Base-by-base conservation (phyloP, 2,888 invertebrate species). In the Trissolcus brochymenae region DNA sequence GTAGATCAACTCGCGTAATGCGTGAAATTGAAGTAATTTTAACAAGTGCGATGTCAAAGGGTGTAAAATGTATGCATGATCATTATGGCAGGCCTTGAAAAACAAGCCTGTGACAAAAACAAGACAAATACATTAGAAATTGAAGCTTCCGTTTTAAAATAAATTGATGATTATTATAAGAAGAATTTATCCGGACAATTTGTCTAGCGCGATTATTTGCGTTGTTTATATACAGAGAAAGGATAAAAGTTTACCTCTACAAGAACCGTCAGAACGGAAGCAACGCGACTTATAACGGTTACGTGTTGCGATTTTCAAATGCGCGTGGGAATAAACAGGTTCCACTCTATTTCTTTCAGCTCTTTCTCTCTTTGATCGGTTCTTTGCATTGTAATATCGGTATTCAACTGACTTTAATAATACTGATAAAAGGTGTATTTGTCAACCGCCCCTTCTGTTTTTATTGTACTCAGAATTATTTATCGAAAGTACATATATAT, bases 151-250 rank as follows among this genome's bases (percentile, higher is more conserved):
- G 49, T n/a, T n/a, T n/a, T n/a, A n/a, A n/a, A n/a, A n/a, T n/a
- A n/a, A n/a, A n/a, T n/a, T n/a, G n/a, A n/a, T n/a, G n/a, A n/a
- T 19, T 19, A 19, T 19, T 19, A 19, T 19, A 19, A 25, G 25
- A 19, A 25, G 25, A 25, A 70, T 76, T 78, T 70, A 66, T 81
- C 67, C 67, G 72, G 75, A 77, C 76, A 77, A 79, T 76, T 78
- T 73, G 71, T 68, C 60, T 61, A 6, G 17, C 60, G 51, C 65
- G 60, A 76, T 76, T 76, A 76, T 76, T 76, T 71, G 70, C 65
- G 49, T 61, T 25, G 40, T 41, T 50, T 35, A 11, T 57, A 35
- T 51, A 62, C 13, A n/a, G 40, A 19, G 19, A 19, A 49, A 65
- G 46, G 21, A 57, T 17, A 43, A 40, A 46, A 57, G 46, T 21